Evolutionary conservation across 2,113 vertebrate genomes (phyloP).

Genomic region (Protomyctophum bolini): DNA sequence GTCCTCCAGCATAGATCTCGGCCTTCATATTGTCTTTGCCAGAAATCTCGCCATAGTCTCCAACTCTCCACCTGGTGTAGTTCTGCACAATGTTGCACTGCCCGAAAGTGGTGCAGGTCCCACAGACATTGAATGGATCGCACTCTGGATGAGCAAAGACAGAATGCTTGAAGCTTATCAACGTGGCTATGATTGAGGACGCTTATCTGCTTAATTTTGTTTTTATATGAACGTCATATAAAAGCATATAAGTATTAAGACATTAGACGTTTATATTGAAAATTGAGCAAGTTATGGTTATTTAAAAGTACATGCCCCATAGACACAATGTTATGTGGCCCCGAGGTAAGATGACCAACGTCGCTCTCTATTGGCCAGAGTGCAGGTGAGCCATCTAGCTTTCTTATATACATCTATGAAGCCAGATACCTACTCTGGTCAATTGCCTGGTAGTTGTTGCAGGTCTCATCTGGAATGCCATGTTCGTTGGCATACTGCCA

Average conservation of each 20-base stretch:
- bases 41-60: constrained; percentile 65
- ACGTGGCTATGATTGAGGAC: too few species aligned
- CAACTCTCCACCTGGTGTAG: constrained; percentile 71
- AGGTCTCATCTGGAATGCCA: constrained; percentile 95
- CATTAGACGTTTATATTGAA: too few species aligned
- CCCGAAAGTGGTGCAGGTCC: constrained; percentile 78
- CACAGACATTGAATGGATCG: constrained; percentile 85
- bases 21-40: constrained; percentile 70
- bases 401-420: too few species aligned
- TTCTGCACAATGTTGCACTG: constrained; percentile 58
- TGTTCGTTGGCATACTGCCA: constrained; percentile 86
- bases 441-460: constrained; percentile 97
- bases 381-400: too few species aligned
- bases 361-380: too few species aligned
- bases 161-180: background rate
- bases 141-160: constrained; percentile 72
- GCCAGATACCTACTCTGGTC: constrained; percentile 83
- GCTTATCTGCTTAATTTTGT: too few species aligned
- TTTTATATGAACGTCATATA: too few species aligned
- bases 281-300: too few species aligned
- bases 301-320: too few species aligned
- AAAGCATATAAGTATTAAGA: too few species aligned
- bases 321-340: too few species aligned
- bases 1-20: constrained; percentile 65
- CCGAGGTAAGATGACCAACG: too few species aligned